Evolutionary conservation across 2,797 vertebrate species (phyloP).

Genomic region (Nasua narica): DNA sequence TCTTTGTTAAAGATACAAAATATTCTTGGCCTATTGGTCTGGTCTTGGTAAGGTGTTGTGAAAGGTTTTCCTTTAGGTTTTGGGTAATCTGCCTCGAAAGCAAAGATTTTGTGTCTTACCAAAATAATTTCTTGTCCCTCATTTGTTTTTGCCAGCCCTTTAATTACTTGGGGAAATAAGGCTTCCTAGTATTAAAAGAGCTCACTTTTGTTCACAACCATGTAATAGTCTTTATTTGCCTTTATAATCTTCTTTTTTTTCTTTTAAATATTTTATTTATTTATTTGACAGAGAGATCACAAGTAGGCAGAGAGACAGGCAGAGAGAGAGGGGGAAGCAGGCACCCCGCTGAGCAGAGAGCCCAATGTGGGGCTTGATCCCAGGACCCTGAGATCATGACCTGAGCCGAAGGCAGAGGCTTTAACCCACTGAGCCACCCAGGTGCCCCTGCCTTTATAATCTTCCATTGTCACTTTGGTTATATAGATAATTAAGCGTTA

Average conservation of each 20-base stretch:
- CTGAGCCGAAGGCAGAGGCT: too few relatives aligned
- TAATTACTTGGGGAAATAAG: not conserved
- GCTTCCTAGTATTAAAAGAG: not conserved
- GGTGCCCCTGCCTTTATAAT: too few relatives aligned
- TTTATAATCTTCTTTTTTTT: not conserved
- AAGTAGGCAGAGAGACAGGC: too few relatives aligned
- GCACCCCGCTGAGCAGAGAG: too few relatives aligned
- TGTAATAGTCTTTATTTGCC: not conserved
- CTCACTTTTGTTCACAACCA: not conserved
- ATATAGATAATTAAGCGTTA: not conserved
- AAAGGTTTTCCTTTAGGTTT: not conserved
- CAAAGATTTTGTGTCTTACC: not conserved
- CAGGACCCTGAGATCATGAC: too few relatives aligned
- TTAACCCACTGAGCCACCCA: too few relatives aligned
- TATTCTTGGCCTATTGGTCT: not conserved
- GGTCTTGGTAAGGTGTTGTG: not conserved
- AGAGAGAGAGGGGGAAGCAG: too few relatives aligned
- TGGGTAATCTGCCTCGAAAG: not conserved
- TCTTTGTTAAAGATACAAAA: not conserved
- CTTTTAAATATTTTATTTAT: too few relatives aligned
- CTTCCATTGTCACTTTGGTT: not conserved
- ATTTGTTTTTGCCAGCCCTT: not conserved
- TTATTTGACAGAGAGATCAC: too few relatives aligned
- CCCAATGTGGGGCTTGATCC: too few relatives aligned
- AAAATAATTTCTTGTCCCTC: not conserved